Conservation (phyloP, 2,113 vertebrate species). For the Onychostoma macrolepis region DNA sequence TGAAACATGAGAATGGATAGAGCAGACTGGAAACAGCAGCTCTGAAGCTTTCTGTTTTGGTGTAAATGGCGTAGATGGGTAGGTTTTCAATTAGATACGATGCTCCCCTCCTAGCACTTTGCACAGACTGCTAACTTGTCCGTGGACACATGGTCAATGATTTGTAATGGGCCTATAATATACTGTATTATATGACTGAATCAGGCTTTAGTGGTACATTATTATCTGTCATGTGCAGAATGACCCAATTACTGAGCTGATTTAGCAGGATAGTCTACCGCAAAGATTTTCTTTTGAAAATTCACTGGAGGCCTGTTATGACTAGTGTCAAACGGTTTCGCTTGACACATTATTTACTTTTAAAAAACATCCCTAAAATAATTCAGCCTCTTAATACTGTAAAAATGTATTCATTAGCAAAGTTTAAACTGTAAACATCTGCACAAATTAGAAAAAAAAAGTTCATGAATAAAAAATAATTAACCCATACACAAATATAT, state of each 20-base stretch:
- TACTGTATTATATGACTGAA: background rate
- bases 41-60: constrained; percentile 7
- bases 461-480: background rate
- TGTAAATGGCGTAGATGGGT: constrained; percentile 21
- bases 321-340: background rate
- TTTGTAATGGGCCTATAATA: background rate
- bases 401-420: background rate
- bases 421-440: background rate
- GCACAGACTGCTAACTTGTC: constrained; percentile 14
- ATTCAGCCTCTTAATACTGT: background rate
- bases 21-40: constrained; percentile 16
- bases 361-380: background rate
- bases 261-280: background rate
- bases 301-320: background rate
- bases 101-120: constrained; percentile 18
- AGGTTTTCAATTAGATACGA: constrained; percentile 4
- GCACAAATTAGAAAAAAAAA: background rate
- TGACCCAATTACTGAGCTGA: constrained; percentile 11
- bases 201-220: background rate
- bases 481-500: background rate
- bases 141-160: background rate
- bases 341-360: background rate
- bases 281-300: background rate
- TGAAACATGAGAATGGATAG: constrained; percentile 28
- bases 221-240: constrained; percentile 7